Percentiles rank a stretch among this genome's conserved stretches.
phyloP scores from a whole-genome alignment of 2,797 vertebrate species.

The Melanotaenia nigrans region DNA sequence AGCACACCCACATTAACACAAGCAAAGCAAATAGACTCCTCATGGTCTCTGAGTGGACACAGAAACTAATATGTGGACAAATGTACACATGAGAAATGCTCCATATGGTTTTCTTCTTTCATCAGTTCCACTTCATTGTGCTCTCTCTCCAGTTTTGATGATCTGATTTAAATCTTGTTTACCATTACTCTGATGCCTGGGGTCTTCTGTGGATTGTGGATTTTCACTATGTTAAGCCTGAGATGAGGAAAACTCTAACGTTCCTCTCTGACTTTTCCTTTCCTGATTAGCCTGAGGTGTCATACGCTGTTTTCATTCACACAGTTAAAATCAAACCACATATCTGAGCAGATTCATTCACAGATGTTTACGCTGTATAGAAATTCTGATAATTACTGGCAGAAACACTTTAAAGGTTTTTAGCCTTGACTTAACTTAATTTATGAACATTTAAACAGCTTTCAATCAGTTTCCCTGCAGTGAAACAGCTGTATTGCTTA shows the following conservation, averaged over 20 bases:
- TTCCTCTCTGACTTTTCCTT: neutral
- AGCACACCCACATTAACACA: slow-evolving; percentile 18
- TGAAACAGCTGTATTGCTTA: neutral
- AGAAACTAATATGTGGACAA: slow-evolving; percentile 7
- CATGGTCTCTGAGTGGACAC: neutral
- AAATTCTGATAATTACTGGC: neutral
- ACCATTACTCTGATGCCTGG: neutral
- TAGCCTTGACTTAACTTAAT: neutral
- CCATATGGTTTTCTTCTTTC: slow-evolving; percentile 6
- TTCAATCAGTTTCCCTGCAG: neutral
- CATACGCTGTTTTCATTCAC: no score
- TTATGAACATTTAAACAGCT: neutral
- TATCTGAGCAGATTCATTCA: neutral
- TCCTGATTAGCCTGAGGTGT: no score
- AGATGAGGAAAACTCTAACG: neutral
- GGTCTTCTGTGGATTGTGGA: neutral
- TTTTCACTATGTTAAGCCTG: neutral
- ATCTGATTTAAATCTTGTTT: slow-evolving; percentile 6
- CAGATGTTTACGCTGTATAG: neutral
- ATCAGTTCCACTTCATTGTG: neutral
- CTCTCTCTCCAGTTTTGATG: neutral
- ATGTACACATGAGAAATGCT: slow-evolving; percentile 2
- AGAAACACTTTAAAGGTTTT: neutral
- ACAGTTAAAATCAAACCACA: no score
- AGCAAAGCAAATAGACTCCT: slow-evolving; percentile 17